phyloP scores from a whole-genome alignment of 1,140 invertebrate genomes.

The Drosophila littoralis region DNA sequence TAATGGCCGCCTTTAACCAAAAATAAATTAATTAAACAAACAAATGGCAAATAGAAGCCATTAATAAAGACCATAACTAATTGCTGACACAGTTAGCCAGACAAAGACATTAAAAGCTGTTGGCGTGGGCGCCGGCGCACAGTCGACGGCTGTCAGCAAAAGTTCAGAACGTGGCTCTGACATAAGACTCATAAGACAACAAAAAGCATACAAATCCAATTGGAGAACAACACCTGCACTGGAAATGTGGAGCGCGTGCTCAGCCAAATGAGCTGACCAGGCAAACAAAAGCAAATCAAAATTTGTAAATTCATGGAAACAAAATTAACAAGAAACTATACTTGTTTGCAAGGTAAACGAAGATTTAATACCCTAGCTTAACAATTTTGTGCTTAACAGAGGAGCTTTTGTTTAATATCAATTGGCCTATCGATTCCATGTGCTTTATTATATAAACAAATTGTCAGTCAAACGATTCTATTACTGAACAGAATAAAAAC shows the following conservation, averaged over 20 bases:
- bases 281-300: slow-evolving; percentile 31
- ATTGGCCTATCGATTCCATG: not conserved
- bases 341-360: not conserved
- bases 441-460: too few relatives aligned
- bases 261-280: slow-evolving; percentile 39
- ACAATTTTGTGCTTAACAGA: not conserved
- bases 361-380: not conserved
- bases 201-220: slow-evolving; percentile 16
- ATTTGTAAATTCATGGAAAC: slow-evolving; percentile 51
- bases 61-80: slow-evolving; percentile 77
- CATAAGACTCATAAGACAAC: slow-evolving; percentile 21
- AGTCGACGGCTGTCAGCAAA: slow-evolving; percentile 57
- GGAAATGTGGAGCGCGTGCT: slow-evolving; percentile 62
- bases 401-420: not conserved
- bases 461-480: too few relatives aligned
- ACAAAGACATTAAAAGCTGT: slow-evolving; percentile 63
- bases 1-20: slow-evolving; percentile 11
- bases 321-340: slow-evolving; percentile 6
- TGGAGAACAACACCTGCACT: slow-evolving; percentile 62
- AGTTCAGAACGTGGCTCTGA: slow-evolving; percentile 50
- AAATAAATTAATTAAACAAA: slow-evolving; percentile 71
- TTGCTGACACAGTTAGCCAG: slow-evolving; percentile 78
- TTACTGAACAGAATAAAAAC: too few relatives aligned
- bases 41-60: slow-evolving; percentile 70
- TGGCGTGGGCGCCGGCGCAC: slow-evolving; percentile 66